Evolutionary conservation across 2,113 vertebrate species (phyloP).

Genomic region (Sula dactylatra): DNA sequence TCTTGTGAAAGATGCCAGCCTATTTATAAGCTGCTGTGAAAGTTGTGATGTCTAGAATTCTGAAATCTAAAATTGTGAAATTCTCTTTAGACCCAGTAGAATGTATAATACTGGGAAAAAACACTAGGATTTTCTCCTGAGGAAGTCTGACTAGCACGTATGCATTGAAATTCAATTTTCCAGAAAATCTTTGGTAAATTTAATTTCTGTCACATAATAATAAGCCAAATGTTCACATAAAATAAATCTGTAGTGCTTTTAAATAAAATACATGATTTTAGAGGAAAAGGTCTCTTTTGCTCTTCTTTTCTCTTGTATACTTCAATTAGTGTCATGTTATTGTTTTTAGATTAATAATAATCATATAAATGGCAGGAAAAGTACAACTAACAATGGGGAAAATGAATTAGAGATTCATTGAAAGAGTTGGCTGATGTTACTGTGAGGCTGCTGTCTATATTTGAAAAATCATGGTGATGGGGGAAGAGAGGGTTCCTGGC

Average conservation of each 20-base stretch:
- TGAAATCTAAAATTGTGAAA: not conserved
- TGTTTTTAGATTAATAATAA: not conserved
- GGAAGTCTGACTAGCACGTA: not conserved
- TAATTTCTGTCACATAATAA: not conserved
- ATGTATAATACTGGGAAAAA: not conserved
- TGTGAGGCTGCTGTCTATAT: not conserved
- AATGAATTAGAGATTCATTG: not conserved
- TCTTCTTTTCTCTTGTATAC: not conserved
- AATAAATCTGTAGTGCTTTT: not conserved
- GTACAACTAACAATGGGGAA: not conserved
- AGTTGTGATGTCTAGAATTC: not conserved
- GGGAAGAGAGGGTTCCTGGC: not conserved
- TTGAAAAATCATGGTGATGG: not conserved
- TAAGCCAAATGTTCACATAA: not conserved
- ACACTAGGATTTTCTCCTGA: not conserved
- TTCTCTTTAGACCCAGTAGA: not conserved
- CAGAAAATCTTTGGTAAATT: not conserved
- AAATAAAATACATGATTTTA: not conserved
- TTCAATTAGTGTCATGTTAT: not conserved
- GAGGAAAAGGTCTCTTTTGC: not conserved
- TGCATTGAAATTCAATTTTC: not conserved
- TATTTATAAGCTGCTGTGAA: not conserved
- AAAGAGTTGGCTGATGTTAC: not conserved
- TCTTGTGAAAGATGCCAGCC: not conserved
- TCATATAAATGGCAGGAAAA: not conserved